Conservation (phyloP, 1,140 invertebrate species). For the Drosophila dunni region DNA sequence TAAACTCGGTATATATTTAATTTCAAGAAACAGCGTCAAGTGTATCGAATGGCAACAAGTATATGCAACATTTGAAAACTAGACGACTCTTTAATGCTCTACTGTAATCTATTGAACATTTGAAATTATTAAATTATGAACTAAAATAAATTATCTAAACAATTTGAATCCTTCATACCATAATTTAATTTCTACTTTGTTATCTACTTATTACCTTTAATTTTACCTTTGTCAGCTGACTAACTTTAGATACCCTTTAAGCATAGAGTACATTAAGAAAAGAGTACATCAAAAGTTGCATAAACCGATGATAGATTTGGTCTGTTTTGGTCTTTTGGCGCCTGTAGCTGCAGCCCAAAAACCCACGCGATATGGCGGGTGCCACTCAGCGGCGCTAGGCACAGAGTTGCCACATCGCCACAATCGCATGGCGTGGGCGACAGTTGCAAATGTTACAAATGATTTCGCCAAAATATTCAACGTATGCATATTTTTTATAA, state of each 20-base stretch:
- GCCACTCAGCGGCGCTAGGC: slow-evolving; percentile 12
- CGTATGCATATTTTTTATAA: slow-evolving; percentile 83
- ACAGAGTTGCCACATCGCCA: slow-evolving; percentile 68
- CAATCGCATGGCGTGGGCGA: slow-evolving; percentile 61
- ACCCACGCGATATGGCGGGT: slow-evolving; percentile 38
- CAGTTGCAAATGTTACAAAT: slow-evolving; percentile 68
- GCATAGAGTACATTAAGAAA: background rate
- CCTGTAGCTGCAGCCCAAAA: slow-evolving; percentile 33
- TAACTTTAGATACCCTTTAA: background rate
- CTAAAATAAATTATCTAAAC: background rate
- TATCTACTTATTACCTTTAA: no score
- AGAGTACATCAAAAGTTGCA: slow-evolving; percentile 71
- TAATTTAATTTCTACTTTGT: no score
- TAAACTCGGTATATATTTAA: slow-evolving; percentile 63
- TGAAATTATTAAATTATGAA: background rate
- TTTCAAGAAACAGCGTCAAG: slow-evolving; percentile 69
- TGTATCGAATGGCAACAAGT: slow-evolving; percentile 68
- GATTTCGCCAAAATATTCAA: slow-evolving; percentile 81
- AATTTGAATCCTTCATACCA: background rate
- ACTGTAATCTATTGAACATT: no score
- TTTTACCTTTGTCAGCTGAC: background rate
- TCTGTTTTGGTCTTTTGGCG: slow-evolving; percentile 54
- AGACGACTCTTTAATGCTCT: slow-evolving; percentile 6
- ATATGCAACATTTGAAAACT: background rate
- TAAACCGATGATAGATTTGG: slow-evolving; percentile 70